A percentile compares a stretch with the other conserved stretches of the same genome.
These are phyloP conservation scores for Amazona ochrocephala DNA, from an alignment of 2,797 vertebrate species.

Conservation along the genomic window DNA sequence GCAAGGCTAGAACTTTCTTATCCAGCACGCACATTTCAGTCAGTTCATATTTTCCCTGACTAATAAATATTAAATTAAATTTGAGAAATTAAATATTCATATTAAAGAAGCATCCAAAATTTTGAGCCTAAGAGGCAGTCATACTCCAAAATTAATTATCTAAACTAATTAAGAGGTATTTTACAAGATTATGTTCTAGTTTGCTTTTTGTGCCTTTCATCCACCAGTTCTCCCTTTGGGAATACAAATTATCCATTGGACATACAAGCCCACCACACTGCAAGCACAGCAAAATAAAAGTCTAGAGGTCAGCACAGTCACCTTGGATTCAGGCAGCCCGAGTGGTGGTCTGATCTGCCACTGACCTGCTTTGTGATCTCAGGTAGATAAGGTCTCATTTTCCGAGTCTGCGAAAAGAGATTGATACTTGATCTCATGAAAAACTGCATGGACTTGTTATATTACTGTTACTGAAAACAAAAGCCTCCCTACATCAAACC, in stretches of 20 bases:
- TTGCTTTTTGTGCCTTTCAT: not conserved
- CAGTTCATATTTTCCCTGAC: not conserved
- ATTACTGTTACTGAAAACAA: not conserved
- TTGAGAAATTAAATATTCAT: constrained; percentile 1
- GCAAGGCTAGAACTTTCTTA: not conserved
- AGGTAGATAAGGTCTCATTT: not conserved
- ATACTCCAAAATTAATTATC: not conserved
- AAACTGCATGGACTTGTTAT: not conserved
- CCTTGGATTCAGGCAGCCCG: not conserved
- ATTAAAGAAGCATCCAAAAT: not conserved
- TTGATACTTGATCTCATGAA: not conserved
- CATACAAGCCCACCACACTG: not conserved
- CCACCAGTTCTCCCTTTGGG: not conserved
- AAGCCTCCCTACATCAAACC: not conserved
- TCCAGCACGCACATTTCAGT: not conserved
- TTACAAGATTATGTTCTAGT: not conserved
- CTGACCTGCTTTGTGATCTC: not conserved
- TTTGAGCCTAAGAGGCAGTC: not conserved
- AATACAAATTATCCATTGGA: not conserved
- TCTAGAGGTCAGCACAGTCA: not conserved
- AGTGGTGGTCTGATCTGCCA: not conserved
- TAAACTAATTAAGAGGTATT: not conserved
- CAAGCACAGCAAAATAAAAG: not conserved
- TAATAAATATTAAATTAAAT: not conserved
- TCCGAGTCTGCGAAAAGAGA: not conserved